Base-by-base conservation (phyloP, 2,888 invertebrate species). In the Mythimna impura region DNA sequence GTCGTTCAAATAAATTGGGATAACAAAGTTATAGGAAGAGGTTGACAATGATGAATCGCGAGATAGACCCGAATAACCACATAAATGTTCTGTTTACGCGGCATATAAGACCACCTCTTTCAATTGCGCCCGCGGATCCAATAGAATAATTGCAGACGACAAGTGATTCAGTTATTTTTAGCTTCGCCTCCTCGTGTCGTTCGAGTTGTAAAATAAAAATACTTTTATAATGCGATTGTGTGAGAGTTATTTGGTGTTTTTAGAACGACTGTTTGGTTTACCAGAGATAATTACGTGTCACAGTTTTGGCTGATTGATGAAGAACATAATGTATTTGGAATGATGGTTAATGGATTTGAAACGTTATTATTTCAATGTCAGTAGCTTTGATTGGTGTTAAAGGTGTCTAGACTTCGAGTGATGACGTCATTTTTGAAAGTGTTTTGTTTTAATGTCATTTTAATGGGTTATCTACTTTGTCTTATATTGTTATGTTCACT, bases 121-220 rank as follows among this genome's bases (percentile, higher is more conserved):
- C 66, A 65, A 79, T 60, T 78, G 82, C 85, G 81, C 57, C 66
- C 65, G 80, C 83, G 82, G 82, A 81, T 81, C 66, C 73, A 87
- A 90, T 90, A 86, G 89, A 84, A 89, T 90, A 88, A 90, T 87
- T 82, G 87, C 77, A 78, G 69, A 78, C 70, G 86, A 89, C 86
- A 88, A 81, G 80, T 84, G 80, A 83, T 86, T 86, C 76, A 76
- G 71, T 71, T 87, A 87, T 88, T 83, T 85, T 76, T 84, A 86
- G 80, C 61, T 6, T 69, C 66, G 60, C 63, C 71, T 71, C 66
- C 43, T 74, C 67, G 43, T 67, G 71, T 69, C 72, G 67, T 65
- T 65, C 60, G 57, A n/a, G 60, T 68, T 66, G 55, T 76, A 76
- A 81, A 83, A 68, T 76, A 76, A 81, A 81, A 70, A 81, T 83